phyloP scores from a whole-genome alignment of 2,888 invertebrate species.

The Teleiodes luculella region DNA sequence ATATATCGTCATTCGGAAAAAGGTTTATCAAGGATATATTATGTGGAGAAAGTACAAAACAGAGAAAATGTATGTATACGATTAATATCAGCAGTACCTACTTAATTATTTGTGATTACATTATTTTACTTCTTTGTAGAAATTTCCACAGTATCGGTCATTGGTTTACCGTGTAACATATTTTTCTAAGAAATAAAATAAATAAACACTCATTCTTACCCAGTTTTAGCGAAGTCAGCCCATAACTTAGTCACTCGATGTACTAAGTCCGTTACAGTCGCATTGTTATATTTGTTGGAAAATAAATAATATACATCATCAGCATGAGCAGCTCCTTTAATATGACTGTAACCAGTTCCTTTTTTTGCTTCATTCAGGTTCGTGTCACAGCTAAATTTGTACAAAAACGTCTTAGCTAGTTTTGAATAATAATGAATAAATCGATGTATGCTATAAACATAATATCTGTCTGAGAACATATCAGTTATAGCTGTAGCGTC shows the following conservation, averaged over 20 bases:
- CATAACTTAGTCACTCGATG: constrained; percentile 51
- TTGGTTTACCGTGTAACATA: too few relatives aligned
- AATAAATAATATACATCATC: constrained; percentile 59
- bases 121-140: too few relatives aligned
- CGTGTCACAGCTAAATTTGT: constrained; percentile 32
- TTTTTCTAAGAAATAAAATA: not conserved
- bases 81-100: too few relatives aligned
- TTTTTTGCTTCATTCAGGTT: constrained; percentile 34
- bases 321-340: constrained; percentile 49
- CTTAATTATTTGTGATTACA: too few relatives aligned
- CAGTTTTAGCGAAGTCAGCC: constrained; percentile 60
- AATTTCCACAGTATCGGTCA: too few relatives aligned
- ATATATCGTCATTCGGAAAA: too few relatives aligned
- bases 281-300: constrained; percentile 35
- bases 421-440: constrained; percentile 22
- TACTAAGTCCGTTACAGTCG: constrained; percentile 37
- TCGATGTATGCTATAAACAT: constrained; percentile 27
- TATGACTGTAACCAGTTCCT: constrained; percentile 12
- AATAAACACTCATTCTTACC: constrained; percentile 33
- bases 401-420: constrained; percentile 27
- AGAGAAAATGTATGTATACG: too few relatives aligned
- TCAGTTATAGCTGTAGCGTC: constrained; percentile 1
- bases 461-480: constrained; percentile 25
- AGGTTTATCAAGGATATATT: too few relatives aligned
- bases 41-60: too few relatives aligned